Evolutionary conservation across 1,140 invertebrate species (phyloP), one percentile per base, ranked within the genome.

Genomic region (Cyrtorhinus lividipennis): DNA sequence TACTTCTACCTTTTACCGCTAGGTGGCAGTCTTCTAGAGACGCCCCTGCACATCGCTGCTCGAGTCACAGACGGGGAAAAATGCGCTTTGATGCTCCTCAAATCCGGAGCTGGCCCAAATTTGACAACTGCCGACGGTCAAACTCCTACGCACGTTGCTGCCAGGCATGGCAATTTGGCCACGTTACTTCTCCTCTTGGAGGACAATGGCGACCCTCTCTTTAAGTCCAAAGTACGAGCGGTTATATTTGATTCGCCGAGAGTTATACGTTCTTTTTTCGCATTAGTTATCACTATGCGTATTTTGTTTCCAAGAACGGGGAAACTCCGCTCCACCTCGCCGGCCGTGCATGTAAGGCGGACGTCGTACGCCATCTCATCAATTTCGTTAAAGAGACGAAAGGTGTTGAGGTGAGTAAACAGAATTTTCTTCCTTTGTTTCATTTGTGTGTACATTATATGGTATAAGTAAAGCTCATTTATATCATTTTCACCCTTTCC

Each of bases 91-190:
- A 97, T 99, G 93, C 75, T 99, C 64, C 75, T 99, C 2, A 99
- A 99, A 76, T 95, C 92, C 13, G 96, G 96, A 2, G 95, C 95
- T 10, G 88, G 93, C 65, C 89, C 95, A 0, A 98, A 99, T 77
- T 81, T 91, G 61, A 82, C 82, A 0, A 92, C 86, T 8, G 85
- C 97, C 73, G 93, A 96, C 73, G 94, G 94, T 15, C 88, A 95
- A 74, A 95, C 92, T 0, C 90, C 93, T 0, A 85, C 96, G 1
- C 93, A 96, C 67, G 88, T 95, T 1, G 90, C 93, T 0, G 89
- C 92, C 0, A 83, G 87, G 62, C 81, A 90, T 71, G 94, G 94
- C 0, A 92, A 94, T 70, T 72, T 95, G 13, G 81, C 84, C 24
- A 92, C 93, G 0, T 78, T 97, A 8, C 77, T 87, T 62, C 78